Evolutionary conservation across 2,113 vertebrate species (phyloP).

Genomic region (Neodon shergylaensis): DNA sequence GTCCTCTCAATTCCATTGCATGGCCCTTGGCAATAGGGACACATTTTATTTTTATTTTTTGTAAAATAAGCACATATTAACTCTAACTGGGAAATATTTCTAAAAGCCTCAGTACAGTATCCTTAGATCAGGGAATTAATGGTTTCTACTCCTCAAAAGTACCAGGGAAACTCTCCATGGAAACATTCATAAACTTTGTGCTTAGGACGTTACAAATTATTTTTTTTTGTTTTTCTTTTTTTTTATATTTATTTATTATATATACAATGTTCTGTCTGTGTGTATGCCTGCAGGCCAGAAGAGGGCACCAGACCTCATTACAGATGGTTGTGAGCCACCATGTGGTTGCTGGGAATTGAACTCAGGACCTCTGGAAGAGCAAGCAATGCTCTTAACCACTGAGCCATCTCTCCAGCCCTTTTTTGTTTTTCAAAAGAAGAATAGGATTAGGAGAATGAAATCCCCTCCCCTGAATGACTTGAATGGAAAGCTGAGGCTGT

Average conservation of each 20-base stretch:
- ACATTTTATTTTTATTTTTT: slow-evolving; percentile 28
- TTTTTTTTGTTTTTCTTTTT: no score
- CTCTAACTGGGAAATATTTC: slow-evolving; percentile 13
- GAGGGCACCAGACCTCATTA: no score
- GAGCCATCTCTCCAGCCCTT: no score
- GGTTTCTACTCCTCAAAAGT: neutral
- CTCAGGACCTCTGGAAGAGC: no score
- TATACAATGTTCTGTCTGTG: no score
- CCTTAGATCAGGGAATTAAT: neutral
- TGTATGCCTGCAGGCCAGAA: no score
- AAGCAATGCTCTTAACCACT: no score
- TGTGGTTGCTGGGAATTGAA: no score
- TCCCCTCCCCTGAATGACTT: neutral
- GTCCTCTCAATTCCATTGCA: neutral
- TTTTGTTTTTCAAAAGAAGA: neutral
- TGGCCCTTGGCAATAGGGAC: neutral
- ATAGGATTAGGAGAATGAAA: neutral
- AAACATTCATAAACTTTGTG: neutral
- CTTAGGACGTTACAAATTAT: slow-evolving; percentile 4
- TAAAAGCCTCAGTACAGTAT: neutral
- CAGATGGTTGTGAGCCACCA: no score
- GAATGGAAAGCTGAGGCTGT: slow-evolving; percentile 3
- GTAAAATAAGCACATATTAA: neutral
- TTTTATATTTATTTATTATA: no score
- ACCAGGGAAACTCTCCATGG: neutral